Conservation (phyloP, 1,140 invertebrate genomes). For the Zaprionus ornatus region DNA sequence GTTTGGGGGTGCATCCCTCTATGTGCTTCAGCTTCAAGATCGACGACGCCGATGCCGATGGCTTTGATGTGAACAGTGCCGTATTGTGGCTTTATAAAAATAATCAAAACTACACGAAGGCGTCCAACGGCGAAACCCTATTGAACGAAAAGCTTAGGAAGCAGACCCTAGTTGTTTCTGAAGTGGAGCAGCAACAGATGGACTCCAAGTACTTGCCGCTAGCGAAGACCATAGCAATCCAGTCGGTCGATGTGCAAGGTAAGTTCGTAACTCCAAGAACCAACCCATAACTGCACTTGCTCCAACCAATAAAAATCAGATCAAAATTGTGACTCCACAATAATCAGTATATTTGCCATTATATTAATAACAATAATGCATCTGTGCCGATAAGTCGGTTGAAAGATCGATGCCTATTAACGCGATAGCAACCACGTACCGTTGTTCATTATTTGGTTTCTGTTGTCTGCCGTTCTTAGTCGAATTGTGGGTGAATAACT, state of each 20-base stretch:
- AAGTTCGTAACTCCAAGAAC: slow-evolving; percentile 20
- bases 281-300: neutral
- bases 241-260: slow-evolving; percentile 88
- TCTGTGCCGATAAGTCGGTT: slow-evolving; percentile 57
- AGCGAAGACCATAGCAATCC: slow-evolving; percentile 89
- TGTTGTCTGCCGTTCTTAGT: neutral
- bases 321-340: neutral
- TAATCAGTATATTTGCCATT: neutral
- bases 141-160: slow-evolving; percentile 15
- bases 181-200: slow-evolving; percentile 91
- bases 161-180: slow-evolving; percentile 91
- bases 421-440: slow-evolving; percentile 30
- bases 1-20: slow-evolving; percentile 85
- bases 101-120: slow-evolving; percentile 85
- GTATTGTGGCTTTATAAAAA: slow-evolving; percentile 91
- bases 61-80: slow-evolving; percentile 89
- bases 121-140: slow-evolving; percentile 83
- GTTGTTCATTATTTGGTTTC: neutral
- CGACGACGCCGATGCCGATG: slow-evolving; percentile 88
- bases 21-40: slow-evolving; percentile 89
- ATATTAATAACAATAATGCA: neutral
- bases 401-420: slow-evolving; percentile 56
- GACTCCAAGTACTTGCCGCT: slow-evolving; percentile 88
- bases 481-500: slow-evolving; percentile 71
- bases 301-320: neutral